A percentile compares a stretch with the other conserved stretches of the same genome.
Conservation (phyloP, 2,113 vertebrate species). For the Plestiodon gilberti region DNA sequence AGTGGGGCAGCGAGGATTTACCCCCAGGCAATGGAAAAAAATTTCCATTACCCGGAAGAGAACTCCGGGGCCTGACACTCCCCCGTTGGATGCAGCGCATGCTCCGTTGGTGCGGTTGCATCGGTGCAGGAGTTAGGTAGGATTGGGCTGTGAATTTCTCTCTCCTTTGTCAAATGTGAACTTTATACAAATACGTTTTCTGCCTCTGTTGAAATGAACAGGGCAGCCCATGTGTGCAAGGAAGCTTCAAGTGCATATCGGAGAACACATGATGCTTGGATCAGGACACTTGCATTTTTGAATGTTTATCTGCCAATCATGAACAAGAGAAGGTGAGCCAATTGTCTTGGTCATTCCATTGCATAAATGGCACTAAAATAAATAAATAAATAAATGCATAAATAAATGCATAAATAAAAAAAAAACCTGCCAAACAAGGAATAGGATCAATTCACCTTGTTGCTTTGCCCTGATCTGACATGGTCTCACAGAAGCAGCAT, state of each 20-base stretch:
- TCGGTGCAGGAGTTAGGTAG: no score
- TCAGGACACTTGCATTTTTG: no score
- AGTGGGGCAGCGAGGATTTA: no score
- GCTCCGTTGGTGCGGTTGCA: no score
- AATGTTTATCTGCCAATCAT: neutral
- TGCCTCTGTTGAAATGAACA: neutral
- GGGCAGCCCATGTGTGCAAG: neutral
- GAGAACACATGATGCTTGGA: neutral
- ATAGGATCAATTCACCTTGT: constrained; percentile 13
- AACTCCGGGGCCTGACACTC: no score
- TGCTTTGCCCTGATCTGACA: neutral
- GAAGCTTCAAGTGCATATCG: neutral
- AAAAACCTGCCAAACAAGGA: constrained; percentile 38
- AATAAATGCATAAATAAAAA: constrained; percentile 26
- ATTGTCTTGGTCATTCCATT: constrained; percentile 4
- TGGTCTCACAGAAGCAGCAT: neutral
- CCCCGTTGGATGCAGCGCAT: no score
- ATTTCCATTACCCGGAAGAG: no score
- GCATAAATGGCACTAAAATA: neutral
- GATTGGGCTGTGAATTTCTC: neutral
- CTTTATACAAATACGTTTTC: neutral
- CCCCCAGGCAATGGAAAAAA: no score
- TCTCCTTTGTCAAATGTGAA: neutral
- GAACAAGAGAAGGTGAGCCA: neutral
- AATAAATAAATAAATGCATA: no score